Evolutionary conservation across 2,888 invertebrate species (phyloP).

Genomic region (Brachylomia viminalis): DNA sequence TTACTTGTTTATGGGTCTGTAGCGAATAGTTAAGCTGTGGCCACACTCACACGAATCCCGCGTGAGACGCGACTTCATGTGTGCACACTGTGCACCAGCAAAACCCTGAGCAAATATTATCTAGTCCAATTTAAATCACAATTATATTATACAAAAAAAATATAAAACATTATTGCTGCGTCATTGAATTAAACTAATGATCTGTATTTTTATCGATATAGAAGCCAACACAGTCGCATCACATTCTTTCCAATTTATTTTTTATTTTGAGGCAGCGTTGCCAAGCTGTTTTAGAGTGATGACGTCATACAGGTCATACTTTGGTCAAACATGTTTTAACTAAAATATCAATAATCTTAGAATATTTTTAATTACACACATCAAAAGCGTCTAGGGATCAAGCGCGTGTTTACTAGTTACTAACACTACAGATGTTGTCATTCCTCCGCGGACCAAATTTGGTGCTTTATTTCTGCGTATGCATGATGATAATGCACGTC

Average conservation of each 20-base stretch:
- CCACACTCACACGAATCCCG: background rate
- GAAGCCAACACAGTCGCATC: background rate
- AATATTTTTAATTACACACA: too few relatives aligned
- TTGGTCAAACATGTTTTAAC: background rate
- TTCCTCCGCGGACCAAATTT: too few relatives aligned
- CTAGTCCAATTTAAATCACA: background rate
- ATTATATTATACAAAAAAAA: background rate
- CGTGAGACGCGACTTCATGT: background rate
- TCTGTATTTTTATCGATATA: background rate
- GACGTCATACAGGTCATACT: background rate
- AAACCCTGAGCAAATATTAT: background rate
- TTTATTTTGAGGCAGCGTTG: too few relatives aligned
- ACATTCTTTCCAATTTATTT: background rate
- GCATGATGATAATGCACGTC: too few relatives aligned
- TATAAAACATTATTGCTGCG: too few relatives aligned
- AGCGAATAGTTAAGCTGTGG: background rate
- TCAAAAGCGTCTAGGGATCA: too few relatives aligned
- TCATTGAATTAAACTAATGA: background rate
- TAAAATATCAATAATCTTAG: slow-evolving; percentile 3
- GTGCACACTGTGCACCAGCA: too few relatives aligned
- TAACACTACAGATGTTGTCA: too few relatives aligned
- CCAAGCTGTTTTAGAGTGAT: background rate
- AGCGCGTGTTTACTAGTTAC: too few relatives aligned
- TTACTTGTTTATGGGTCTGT: slow-evolving; percentile 4
- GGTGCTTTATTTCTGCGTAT: too few relatives aligned